These are phyloP conservation scores for Xestia sexstrigata DNA, from an alignment of 2,888 invertebrate genomes.

Conservation along the genomic window DNA sequence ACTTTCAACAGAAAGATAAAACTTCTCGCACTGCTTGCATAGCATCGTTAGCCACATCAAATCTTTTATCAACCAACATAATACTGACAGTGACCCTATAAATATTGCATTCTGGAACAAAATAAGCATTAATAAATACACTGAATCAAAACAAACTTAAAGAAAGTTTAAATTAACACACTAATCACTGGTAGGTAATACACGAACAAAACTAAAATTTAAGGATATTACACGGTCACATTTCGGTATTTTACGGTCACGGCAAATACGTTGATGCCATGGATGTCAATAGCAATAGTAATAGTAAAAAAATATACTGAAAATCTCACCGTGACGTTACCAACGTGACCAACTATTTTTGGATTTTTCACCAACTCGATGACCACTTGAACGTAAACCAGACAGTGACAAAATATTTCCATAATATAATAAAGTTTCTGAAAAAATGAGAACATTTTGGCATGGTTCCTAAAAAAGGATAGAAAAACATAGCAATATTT, in stretches of 20 bases:
- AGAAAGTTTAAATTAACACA: not conserved
- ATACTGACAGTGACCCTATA: not conserved
- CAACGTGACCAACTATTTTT: not conserved
- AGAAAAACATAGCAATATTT: not conserved
- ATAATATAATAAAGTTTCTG: constrained; percentile 20
- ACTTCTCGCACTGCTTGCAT: constrained; percentile 32
- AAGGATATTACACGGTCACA: not conserved
- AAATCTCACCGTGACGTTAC: not conserved
- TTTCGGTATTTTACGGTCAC: no score
- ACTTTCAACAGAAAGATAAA: constrained; percentile 20
- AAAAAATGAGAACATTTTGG: not conserved
- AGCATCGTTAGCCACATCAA: constrained; percentile 12
- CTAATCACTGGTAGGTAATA: not conserved
- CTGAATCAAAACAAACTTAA: accelerated
- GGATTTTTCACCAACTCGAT: constrained; percentile 19
- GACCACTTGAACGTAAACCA: constrained; percentile 21
- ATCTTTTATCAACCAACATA: constrained; percentile 30
- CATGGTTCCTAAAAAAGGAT: not conserved
- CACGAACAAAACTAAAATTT: not conserved
- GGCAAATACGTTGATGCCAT: no score
- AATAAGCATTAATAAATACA: not conserved
- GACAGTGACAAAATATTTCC: constrained; percentile 21
- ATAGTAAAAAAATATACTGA: not conserved
- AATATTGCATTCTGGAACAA: constrained; percentile 5
- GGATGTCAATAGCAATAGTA: not conserved